Evolutionary conservation across 64 coral and sea anemone species (phyloP).

Genomic region (Dendronephthya gigantea): DNA sequence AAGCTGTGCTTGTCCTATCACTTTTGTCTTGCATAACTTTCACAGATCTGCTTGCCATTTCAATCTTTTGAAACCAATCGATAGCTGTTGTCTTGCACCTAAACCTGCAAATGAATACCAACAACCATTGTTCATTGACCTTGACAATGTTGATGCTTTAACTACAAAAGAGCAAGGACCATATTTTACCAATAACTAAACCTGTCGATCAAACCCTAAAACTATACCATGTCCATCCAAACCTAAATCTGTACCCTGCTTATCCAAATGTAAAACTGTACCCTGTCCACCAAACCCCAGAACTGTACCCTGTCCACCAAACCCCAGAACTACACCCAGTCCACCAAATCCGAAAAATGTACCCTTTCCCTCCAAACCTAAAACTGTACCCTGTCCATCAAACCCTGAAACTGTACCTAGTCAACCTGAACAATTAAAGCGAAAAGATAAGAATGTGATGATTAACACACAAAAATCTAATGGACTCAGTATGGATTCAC

Average conservation of each 20-base stretch:
- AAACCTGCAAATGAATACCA: background rate
- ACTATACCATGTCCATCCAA: conserved; percentile 20
- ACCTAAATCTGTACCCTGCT: conserved; percentile 25
- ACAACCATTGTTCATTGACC: background rate
- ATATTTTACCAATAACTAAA: background rate
- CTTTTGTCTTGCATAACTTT: too few species aligned
- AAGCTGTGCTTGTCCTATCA: too few species aligned
- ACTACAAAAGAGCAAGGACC: background rate
- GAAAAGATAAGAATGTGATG: background rate
- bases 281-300: conserved; percentile 25
- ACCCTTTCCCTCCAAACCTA: background rate
- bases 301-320: conserved; percentile 19
- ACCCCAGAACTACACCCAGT: conserved; percentile 3
- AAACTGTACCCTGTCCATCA: background rate
- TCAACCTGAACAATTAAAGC: conserved; percentile 1
- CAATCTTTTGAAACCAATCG: background rate
- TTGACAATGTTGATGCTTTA: background rate
- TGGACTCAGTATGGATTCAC: conserved; percentile 15
- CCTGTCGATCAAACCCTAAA: conserved; percentile 17
- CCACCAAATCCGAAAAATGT: background rate
- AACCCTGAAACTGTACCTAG: background rate
- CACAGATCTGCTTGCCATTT: background rate
- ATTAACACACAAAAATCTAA: background rate
- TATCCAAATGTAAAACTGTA: background rate
- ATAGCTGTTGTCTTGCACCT: background rate